Base-by-base conservation (phyloP, 2,113 vertebrate genomes). In the Hydrochoerus hydrochaeris region DNA sequence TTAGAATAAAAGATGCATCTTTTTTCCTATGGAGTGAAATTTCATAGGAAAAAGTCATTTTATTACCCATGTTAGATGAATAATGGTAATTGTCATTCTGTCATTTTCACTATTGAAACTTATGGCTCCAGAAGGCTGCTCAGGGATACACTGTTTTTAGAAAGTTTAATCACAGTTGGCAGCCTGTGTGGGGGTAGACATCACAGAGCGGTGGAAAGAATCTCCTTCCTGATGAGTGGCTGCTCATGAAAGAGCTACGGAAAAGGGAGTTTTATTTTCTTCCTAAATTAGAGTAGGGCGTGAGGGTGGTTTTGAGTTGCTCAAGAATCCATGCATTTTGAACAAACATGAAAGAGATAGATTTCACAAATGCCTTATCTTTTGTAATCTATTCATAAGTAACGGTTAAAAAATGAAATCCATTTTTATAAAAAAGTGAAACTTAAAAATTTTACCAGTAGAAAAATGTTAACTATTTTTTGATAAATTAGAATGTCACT, bases 61-160 rank as follows among this genome's bases (percentile, higher is more conserved):
- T 95, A 28, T 46, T 26, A 65, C 94, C 90, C 81, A 95, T 96
- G 46, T 19, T 95, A 75, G 44, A 83, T 89, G 20, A 91, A 88
- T 81, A 97, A 96, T 90, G 92, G n/a, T 49, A 93, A 88, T 41
- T 44, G n/a, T 41, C 67, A 73, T 44, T 57, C 94, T 95, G 80
- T 96, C 62, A 46, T 95, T 94, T 93, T 46, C 93, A 63, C 63
- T 46, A 84, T 49, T 92, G 75, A 94, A 97, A 93, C 20, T 24
- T 85, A 88, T 60, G 60, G 49, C 28, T 95, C 20, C 4, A 75
- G 69, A 89, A 85, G 54, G n/a, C 67, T 97, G 46, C 20, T 96
- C 7, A 69, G 81, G 83, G 12, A 88, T 97, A 77, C 3, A 5
- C 30, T 95, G 3, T 26, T 95, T 85, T 91, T 77, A 90, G 84